phyloP scores from a whole-genome alignment of 2,113 vertebrate species.

The Theropithecus gelada region DNA sequence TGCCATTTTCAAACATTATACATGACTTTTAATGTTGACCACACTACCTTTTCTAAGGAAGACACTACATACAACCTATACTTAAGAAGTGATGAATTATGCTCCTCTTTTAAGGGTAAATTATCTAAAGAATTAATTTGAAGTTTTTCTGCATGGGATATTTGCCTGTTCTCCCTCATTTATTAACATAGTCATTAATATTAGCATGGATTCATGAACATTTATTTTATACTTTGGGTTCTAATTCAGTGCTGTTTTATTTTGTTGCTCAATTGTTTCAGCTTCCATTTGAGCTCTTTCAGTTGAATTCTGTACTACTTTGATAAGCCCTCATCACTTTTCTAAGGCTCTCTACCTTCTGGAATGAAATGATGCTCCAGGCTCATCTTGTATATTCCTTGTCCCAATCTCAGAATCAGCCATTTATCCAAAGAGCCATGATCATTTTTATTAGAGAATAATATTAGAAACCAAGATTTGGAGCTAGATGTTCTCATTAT shows the following conservation, averaged over 20 bases:
- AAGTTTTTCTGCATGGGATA: background rate
- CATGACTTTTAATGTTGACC: background rate
- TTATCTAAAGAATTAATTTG: background rate
- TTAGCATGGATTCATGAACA: background rate
- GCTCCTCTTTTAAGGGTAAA: background rate
- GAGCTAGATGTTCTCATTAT: background rate
- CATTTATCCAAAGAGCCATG: background rate
- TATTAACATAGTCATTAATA: background rate
- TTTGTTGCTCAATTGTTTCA: background rate
- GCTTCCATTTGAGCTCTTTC: background rate
- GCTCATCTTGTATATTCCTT: background rate
- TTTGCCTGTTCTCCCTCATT: background rate
- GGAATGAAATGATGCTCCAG: background rate
- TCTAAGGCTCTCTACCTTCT: background rate
- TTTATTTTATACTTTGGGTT: background rate
- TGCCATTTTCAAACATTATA: background rate
- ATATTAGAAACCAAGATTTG: background rate
- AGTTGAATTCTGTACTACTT: background rate
- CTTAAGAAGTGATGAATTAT: background rate
- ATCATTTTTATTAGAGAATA: background rate
- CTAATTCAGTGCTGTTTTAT: background rate
- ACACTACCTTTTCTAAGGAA: background rate
- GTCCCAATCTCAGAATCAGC: background rate
- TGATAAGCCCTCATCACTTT: background rate
- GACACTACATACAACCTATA: background rate